phyloP scores from a whole-genome alignment of 2,797 vertebrate genomes.

The Danio kyathit region DNA sequence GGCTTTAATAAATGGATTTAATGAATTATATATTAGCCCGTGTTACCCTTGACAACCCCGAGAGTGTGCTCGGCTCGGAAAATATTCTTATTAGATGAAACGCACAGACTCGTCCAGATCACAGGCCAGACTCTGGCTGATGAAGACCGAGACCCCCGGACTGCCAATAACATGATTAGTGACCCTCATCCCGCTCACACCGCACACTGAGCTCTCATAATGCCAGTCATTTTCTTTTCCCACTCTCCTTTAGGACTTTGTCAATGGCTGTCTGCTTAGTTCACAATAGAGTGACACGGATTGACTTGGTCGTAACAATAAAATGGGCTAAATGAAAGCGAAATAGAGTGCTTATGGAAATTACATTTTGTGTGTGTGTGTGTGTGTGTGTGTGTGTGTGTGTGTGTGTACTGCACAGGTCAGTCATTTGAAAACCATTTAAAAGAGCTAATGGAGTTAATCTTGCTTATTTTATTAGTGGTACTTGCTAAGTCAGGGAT shows the following conservation, averaged over 20 bases:
- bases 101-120: background rate
- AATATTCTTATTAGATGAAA: slow-evolving; percentile 13
- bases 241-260: background rate
- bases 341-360: slow-evolving; percentile 60
- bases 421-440: slow-evolving; percentile 29
- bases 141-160: slow-evolving; percentile 1
- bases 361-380: slow-evolving; percentile 19
- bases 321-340: slow-evolving; percentile 14
- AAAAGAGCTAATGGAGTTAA: background rate
- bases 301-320: slow-evolving; percentile 18
- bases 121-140: background rate
- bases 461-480: background rate
- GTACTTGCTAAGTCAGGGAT: background rate
- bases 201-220: background rate
- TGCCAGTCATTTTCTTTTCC: slow-evolving; percentile 7
- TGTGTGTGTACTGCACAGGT: background rate
- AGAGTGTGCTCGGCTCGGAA: slow-evolving; percentile 4
- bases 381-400: background rate
- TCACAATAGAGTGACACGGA: slow-evolving; percentile 45
- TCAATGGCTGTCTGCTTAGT: slow-evolving; percentile 43
- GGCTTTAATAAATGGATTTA: background rate
- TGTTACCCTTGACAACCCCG: background rate
- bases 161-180: slow-evolving; percentile 27
- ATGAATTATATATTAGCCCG: background rate
- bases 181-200: background rate